Evolutionary conservation across 2,888 invertebrate species (phyloP).

Genomic region (Torymus texanus): DNA sequence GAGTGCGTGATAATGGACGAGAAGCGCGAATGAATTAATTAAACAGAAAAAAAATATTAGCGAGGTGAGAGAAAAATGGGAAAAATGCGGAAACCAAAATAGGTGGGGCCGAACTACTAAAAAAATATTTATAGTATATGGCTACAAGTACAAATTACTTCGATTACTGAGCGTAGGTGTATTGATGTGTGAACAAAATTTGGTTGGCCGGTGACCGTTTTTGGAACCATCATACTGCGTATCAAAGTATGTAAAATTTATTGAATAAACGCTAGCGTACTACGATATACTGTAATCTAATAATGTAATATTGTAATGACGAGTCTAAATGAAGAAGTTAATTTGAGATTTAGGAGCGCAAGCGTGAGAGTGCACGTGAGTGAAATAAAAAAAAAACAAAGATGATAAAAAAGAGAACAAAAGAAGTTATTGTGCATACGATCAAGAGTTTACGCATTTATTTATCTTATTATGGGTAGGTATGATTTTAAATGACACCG

Average conservation of each 20-base stretch:
- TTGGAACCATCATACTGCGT: conserved; percentile 76
- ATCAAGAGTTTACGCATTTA: conserved; percentile 65
- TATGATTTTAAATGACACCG: conserved; percentile 68
- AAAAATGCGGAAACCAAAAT: conserved; percentile 64
- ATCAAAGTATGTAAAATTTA: conserved; percentile 76
- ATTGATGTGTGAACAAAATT: conserved; percentile 76
- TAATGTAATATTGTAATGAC: conserved; percentile 76
- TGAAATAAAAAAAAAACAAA: conserved; percentile 60
- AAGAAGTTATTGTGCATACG: conserved; percentile 74
- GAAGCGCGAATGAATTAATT: conserved; percentile 50
- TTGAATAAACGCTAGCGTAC: conserved; percentile 75
- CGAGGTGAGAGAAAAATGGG: conserved; percentile 59
- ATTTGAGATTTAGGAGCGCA: conserved; percentile 73
- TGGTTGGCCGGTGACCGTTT: conserved; percentile 76
- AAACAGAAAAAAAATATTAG: conserved; percentile 58
- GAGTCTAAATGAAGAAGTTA: conserved; percentile 75
- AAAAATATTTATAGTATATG: conserved; percentile 75
- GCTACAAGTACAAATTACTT: conserved; percentile 76
- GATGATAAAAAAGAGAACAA: conserved; percentile 65
- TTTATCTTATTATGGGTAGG: conserved; percentile 60
- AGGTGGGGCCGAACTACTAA: conserved; percentile 71
- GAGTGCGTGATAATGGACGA: conserved; percentile 53
- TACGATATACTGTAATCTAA: conserved; percentile 75
- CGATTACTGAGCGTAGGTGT: conserved; percentile 75
- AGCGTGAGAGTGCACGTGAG: conserved; percentile 71